Evolutionary conservation across 2,888 invertebrate genomes (phyloP), one percentile per base, ranked within the genome.

Genomic region (Agrilus mali): DNA sequence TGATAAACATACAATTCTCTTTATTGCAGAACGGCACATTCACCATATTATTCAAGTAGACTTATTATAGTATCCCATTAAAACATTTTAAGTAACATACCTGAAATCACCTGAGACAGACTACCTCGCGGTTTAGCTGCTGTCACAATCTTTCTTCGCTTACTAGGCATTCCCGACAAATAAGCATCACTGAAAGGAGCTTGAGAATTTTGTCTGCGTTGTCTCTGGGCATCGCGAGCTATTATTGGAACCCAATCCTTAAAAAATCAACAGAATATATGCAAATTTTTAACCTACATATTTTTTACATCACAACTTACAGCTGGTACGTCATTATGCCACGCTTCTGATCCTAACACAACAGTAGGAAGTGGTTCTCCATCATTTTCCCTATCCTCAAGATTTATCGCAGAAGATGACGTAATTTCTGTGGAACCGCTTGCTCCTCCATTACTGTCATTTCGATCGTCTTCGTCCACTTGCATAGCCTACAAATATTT

Each of bases 241-340:
- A 95, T 86, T 50, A 92, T 82, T 7, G 92, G 89, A 47, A 90
- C 81, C 94, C 93, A 94, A 48, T 83, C 82, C 75, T 78, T 53
- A 4, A 56, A 59, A 53, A 42, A 10, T 37, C 12, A 33, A 31
- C 4, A 7, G 44, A 39, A 15, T 10, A 4, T 27, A 27, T 27
- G 10, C 10, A 4, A 27, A 10, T 27, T 27, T 27, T 35, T 10
- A 10, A 35, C 13, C n/a, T n/a, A n/a, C n/a, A n/a, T 13, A 13
- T 34, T 16, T 35, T n/a, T 27, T 17, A 33, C 38, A 35, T 8
- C 10, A 42, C 10, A 32, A 62, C 67, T 61, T 61, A 74, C 74
- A 42, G 70, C 60, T 43, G 79, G 77, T 57, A 80, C 73, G 63
- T 74, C 71, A 58, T 65, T 63, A 56, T 80, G 78, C 81, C 81